phyloP scores from a whole-genome alignment of 2,888 invertebrate genomes.

The Arrhopalites spinosus region DNA sequence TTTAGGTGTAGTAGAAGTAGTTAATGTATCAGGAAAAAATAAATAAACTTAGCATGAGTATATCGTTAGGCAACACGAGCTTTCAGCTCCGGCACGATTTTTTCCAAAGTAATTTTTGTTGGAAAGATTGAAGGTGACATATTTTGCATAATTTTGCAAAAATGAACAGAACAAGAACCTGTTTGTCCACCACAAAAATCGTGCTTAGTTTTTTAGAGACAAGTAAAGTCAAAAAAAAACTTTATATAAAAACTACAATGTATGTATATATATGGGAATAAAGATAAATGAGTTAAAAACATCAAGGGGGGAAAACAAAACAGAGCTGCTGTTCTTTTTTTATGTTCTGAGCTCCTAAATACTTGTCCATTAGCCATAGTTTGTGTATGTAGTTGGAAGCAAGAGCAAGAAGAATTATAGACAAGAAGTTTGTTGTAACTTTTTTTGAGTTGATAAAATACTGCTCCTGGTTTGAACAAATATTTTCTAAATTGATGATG shows the following conservation, averaged over 20 bases:
- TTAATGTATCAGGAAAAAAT: conserved; percentile 12
- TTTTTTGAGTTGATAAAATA: conserved; percentile 2
- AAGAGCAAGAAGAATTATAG: neutral
- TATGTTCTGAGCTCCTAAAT: too few species aligned
- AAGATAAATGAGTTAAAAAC: neutral
- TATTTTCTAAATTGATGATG: neutral
- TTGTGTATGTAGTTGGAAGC: neutral
- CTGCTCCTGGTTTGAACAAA: neutral
- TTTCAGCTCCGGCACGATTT: conserved; percentile 7
- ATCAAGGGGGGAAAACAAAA: neutral
- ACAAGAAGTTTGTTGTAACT: neutral
- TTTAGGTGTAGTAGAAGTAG: neutral
- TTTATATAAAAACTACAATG: too few species aligned
- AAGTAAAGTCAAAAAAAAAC: too few species aligned
- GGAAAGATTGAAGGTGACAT: conserved; percentile 40
- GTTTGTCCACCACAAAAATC: conserved; percentile 16
- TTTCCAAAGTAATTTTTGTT: conserved; percentile 12
- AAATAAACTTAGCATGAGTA: conserved; percentile 29
- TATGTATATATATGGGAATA: neutral
- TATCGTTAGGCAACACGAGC: conserved; percentile 26
- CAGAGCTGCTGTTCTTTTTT: conserved; percentile 4
- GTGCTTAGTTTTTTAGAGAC: too few species aligned
- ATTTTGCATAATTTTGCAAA: conserved; percentile 43
- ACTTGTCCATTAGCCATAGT: neutral
- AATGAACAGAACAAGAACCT: conserved; percentile 32